These are phyloP conservation scores for Meleagris gallopavo DNA, from an alignment of 2,113 vertebrate species.

Conservation along the genomic window DNA sequence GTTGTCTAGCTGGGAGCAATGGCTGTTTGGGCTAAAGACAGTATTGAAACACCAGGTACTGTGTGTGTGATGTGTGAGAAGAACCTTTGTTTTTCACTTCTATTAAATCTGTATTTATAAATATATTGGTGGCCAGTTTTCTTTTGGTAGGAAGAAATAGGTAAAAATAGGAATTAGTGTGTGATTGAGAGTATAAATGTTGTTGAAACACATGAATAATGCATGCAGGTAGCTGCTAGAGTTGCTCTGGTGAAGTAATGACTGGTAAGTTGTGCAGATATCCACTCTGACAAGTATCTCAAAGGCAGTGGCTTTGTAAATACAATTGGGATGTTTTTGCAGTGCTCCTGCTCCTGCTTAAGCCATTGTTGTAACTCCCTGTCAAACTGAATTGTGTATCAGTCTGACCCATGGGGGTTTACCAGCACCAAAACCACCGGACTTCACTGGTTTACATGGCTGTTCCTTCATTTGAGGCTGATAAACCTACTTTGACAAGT, in stretches of 20 bases:
- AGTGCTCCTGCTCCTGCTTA: not conserved
- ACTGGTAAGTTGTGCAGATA: not conserved
- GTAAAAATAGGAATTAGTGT: not conserved
- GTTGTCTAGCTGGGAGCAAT: rapidly evolving
- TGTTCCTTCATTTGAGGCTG: not conserved
- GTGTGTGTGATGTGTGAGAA: not conserved
- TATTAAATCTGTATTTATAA: not conserved
- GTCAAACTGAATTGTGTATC: not conserved
- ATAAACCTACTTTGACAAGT: not conserved
- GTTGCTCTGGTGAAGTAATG: not conserved
- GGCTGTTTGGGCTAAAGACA: not conserved
- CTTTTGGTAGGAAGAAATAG: not conserved
- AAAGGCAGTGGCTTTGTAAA: not conserved
- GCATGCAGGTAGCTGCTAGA: not conserved
- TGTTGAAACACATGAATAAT: not conserved
- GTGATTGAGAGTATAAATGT: not conserved
- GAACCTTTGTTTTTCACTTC: not conserved
- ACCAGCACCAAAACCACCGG: not conserved
- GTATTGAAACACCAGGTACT: not conserved
- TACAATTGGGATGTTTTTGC: not conserved
- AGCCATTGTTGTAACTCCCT: not conserved
- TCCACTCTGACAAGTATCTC: not conserved
- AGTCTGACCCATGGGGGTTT: not conserved
- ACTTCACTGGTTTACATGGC: not conserved
- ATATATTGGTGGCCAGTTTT: not conserved